phyloP scores from a whole-genome alignment of 2,797 vertebrate genomes.

The Limosa lapponica region DNA sequence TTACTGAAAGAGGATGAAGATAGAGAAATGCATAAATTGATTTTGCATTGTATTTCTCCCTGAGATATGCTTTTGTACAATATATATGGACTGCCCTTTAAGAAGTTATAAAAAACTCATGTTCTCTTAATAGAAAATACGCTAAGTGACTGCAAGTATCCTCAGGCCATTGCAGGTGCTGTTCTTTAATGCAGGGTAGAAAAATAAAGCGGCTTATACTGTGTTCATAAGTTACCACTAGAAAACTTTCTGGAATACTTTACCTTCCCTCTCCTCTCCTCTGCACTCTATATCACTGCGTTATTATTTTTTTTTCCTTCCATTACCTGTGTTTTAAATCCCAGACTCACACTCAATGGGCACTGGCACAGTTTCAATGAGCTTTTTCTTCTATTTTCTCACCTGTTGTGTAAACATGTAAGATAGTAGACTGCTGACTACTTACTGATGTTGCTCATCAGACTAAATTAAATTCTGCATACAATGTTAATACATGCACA shows the following conservation, averaged over 20 bases:
- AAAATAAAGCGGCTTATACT: neutral
- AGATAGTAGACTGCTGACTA: neutral
- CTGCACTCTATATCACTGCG: accelerated
- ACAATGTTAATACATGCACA: neutral
- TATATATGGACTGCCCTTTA: slow-evolving; percentile 7
- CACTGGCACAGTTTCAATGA: neutral
- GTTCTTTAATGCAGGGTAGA: neutral
- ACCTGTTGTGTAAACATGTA: neutral
- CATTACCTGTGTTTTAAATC: neutral
- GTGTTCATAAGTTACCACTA: neutral
- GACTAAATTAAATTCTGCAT: neutral
- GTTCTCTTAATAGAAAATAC: slow-evolving; percentile 28
- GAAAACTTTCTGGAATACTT: neutral
- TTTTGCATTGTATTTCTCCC: slow-evolving; percentile 26
- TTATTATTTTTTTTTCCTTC: neutral
- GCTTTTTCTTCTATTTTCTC: neutral
- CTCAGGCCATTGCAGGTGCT: neutral
- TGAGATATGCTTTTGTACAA: neutral
- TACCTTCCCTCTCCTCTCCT: neutral
- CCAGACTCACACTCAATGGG: neutral
- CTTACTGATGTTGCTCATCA: neutral
- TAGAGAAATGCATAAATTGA: neutral
- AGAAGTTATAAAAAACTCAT: neutral
- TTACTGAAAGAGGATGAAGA: neutral
- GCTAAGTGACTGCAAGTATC: neutral